phyloP scores from a whole-genome alignment of 1,140 invertebrate genomes.

The Nymphalis io region DNA sequence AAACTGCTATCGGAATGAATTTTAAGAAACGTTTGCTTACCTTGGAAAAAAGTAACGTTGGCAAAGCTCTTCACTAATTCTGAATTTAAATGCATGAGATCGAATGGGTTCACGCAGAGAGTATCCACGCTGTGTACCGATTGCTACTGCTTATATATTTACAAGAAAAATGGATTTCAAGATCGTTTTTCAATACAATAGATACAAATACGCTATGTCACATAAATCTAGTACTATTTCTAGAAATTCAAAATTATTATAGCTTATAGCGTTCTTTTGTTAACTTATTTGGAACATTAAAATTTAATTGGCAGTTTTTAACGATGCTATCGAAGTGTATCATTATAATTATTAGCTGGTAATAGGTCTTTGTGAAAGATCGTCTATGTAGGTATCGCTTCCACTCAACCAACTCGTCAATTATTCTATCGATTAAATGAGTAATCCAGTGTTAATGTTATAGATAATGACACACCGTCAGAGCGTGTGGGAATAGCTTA shows the following conservation, averaged over 20 bases:
- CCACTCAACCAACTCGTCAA: no score
- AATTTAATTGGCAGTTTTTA: no score
- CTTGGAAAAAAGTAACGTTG: slow-evolving; percentile 62
- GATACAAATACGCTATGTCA: neutral
- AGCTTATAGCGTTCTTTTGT: neutral
- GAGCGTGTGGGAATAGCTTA: no score
- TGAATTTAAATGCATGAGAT: slow-evolving; percentile 80
- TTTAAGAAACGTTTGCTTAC: slow-evolving; percentile 64
- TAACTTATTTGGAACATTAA: no score
- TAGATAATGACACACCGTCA: no score
- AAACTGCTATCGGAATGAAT: slow-evolving; percentile 59
- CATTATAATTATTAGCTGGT: no score
- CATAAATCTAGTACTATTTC: slow-evolving; percentile 10
- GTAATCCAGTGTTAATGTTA: no score
- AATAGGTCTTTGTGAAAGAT: no score
- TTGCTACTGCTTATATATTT: slow-evolving; percentile 69
- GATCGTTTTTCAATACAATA: slow-evolving; percentile 44
- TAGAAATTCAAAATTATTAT: neutral
- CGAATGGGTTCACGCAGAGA: slow-evolving; percentile 68
- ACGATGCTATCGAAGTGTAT: no score
- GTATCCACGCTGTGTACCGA: slow-evolving; percentile 55
- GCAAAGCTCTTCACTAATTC: slow-evolving; percentile 73
- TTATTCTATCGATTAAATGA: no score
- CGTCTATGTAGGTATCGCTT: no score
- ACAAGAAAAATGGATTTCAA: slow-evolving; percentile 45